phyloP scores from a whole-genome alignment of 2,113 vertebrate genomes.

The Psilopogon haemacephalus region DNA sequence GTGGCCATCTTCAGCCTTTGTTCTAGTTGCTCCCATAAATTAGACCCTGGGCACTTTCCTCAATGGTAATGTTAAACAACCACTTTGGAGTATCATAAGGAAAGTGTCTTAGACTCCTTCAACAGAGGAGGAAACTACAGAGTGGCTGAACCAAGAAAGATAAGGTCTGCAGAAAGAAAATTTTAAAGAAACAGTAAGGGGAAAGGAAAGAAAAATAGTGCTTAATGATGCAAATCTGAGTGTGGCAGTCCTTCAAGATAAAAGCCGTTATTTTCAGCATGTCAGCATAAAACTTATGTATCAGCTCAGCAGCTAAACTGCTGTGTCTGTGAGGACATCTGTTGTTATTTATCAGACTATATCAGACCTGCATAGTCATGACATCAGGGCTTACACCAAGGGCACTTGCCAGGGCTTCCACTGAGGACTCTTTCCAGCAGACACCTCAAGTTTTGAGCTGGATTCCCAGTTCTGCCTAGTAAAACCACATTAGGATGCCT shows the following conservation, averaged over 20 bases:
- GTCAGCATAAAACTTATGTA: neutral
- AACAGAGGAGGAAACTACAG: neutral
- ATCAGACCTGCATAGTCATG: neutral
- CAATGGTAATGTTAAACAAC: neutral
- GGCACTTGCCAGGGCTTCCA: neutral
- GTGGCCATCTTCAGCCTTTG: neutral
- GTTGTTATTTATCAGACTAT: neutral
- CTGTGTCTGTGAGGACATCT: neutral
- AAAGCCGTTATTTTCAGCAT: neutral
- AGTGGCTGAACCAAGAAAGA: neutral
- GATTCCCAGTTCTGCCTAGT: neutral
- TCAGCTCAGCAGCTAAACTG: neutral
- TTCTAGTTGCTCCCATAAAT: neutral
- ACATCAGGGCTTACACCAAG: neutral
- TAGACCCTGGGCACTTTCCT: neutral
- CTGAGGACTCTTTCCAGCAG: neutral
- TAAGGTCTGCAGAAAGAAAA: neutral
- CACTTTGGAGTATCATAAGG: neutral
- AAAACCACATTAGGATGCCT: neutral
- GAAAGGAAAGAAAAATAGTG: neutral
- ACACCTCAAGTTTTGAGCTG: neutral
- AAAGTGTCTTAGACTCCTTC: neutral
- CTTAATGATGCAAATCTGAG: neutral
- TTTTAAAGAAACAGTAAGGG: neutral
- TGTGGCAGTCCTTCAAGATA: neutral